phyloP scores from a whole-genome alignment of 2,797 vertebrate species.

The Takifugu rubripes region DNA sequence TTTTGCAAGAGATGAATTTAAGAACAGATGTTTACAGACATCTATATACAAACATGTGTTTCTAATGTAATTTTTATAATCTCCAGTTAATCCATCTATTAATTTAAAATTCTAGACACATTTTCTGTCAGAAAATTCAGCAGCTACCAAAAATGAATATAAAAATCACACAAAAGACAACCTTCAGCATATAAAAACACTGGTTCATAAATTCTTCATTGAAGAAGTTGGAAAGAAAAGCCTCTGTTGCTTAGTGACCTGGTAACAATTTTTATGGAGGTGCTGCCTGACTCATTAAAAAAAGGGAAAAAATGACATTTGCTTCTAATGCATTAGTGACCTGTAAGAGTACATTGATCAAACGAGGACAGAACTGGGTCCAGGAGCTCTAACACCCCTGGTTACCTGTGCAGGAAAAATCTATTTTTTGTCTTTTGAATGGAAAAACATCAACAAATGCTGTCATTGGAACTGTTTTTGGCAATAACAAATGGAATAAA shows the following conservation, averaged over 20 bases:
- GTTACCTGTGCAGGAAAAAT: slow-evolving; percentile 10
- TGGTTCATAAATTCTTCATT: slow-evolving; percentile 15
- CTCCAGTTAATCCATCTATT: neutral
- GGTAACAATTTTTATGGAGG: slow-evolving; percentile 21
- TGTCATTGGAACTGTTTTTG: no score
- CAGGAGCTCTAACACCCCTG: slow-evolving; percentile 11
- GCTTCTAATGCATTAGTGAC: slow-evolving; percentile 35
- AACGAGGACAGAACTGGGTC: slow-evolving; percentile 51
- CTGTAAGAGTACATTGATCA: slow-evolving; percentile 51
- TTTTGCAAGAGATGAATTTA: no score
- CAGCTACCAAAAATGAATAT: neutral
- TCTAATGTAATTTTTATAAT: no score
- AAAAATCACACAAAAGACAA: slow-evolving; percentile 10
- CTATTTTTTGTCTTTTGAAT: neutral
- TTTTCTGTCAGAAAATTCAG: neutral
- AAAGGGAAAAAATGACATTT: slow-evolving; percentile 28
- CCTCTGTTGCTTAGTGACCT: slow-evolving; percentile 38
- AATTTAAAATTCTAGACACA: neutral
- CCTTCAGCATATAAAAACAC: slow-evolving; percentile 18
- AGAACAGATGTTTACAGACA: no score
- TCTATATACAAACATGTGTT: no score
- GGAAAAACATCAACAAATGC: no score
- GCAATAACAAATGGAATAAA: no score
- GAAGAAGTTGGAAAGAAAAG: neutral
- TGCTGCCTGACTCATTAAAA: slow-evolving; percentile 6